These are phyloP conservation scores for Ditula angustiorana DNA, from an alignment of 2,888 invertebrate species.

Conservation along the genomic window DNA sequence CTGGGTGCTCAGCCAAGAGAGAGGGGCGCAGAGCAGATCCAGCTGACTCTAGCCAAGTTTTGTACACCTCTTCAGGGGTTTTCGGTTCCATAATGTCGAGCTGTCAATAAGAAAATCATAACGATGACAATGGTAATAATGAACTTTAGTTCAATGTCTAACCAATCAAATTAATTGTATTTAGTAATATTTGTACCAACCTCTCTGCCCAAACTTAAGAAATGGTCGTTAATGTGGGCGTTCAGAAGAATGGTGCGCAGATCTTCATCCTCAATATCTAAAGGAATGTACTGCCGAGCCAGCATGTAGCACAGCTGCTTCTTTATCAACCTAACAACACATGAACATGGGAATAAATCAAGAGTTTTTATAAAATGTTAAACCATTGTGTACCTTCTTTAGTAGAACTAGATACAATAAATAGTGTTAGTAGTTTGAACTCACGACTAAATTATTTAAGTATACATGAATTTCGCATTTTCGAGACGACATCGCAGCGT, in stretches of 20 bases:
- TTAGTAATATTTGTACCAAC: conserved; percentile 64
- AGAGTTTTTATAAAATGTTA: no score
- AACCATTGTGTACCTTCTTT: no score
- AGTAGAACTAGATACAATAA: no score
- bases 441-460: no score
- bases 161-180: conserved; percentile 39
- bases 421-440: no score
- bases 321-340: conserved; percentile 89
- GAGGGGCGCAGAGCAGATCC: conserved; percentile 88
- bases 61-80: conserved; percentile 99
- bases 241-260: conserved; percentile 97
- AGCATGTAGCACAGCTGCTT: conserved; percentile 99
- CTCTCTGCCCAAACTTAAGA: conserved; percentile 96
- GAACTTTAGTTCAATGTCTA: no score
- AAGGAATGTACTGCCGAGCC: conserved; percentile 96
- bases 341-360: no score
- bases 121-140: not conserved
- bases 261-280: conserved; percentile 94
- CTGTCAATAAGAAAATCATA: conserved; percentile 64
- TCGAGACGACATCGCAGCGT: no score
- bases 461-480: no score
- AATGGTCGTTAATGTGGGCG: conserved; percentile 96
- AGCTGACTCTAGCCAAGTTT: conserved; percentile 97
- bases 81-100: conserved; percentile 99
- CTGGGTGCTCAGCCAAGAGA: conserved; percentile 89